Evolutionary conservation across 2,888 invertebrate species (phyloP).

Genomic region (Zelleria hepariella): DNA sequence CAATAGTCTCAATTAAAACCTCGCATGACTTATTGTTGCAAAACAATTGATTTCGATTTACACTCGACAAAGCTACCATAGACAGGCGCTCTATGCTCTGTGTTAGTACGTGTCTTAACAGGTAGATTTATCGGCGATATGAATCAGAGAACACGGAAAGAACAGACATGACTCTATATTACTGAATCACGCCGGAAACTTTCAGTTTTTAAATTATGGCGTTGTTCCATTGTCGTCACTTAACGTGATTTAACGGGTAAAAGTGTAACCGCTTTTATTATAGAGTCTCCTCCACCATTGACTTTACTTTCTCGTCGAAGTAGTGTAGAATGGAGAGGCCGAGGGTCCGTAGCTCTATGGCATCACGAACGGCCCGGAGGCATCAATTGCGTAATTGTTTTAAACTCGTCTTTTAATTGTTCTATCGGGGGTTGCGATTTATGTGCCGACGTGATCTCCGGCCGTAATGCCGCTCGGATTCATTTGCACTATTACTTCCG

Average conservation of each 20-base stretch:
- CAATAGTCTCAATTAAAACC: constrained; percentile 60
- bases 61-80: constrained; percentile 51
- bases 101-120: constrained; percentile 7
- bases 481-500: constrained; percentile 66
- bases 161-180: background rate
- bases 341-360: constrained; percentile 28
- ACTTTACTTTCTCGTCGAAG: background rate
- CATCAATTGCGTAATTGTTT: constrained; percentile 69
- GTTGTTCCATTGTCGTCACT: background rate
- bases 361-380: constrained; percentile 58
- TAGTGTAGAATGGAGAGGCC: background rate
- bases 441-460: constrained; percentile 64
- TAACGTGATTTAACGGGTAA: background rate
- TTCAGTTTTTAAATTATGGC: background rate
- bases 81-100: constrained; percentile 37
- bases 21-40: constrained; percentile 49
- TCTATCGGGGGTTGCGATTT: constrained; percentile 66
- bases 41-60: constrained; percentile 69
- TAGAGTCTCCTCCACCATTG: background rate
- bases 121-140: constrained; percentile 2
- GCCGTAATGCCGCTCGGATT: constrained; percentile 55
- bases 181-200: background rate
- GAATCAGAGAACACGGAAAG: background rate
- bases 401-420: constrained; percentile 71
- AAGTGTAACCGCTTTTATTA: background rate